Conservation (phyloP, 2,113 vertebrate species). For the Gopherus flavomarginatus region DNA sequence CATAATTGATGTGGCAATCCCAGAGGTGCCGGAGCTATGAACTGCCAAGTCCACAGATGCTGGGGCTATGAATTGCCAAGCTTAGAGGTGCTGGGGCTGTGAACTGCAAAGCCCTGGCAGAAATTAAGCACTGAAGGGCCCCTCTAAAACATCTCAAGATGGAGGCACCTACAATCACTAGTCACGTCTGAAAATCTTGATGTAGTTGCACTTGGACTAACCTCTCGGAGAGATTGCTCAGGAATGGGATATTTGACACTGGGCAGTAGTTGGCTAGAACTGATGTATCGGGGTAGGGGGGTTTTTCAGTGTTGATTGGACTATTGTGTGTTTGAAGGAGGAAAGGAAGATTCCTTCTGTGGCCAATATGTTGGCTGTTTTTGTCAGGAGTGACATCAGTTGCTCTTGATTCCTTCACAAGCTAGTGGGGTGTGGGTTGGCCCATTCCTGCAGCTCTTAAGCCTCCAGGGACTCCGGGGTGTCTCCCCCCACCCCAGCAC, state of each 20-base stretch:
- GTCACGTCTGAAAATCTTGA: background rate
- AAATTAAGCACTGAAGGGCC: background rate
- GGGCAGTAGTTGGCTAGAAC: background rate
- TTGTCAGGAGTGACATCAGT: background rate
- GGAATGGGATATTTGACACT: background rate
- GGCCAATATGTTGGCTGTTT: background rate
- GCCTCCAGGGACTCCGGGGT: background rate
- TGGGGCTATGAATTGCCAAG: too few relatives aligned
- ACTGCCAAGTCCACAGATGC: too few relatives aligned
- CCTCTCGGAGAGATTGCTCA: background rate
- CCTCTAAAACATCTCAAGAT: background rate
- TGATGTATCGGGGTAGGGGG: background rate
- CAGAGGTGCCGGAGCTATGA: too few relatives aligned
- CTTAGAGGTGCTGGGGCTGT: too few relatives aligned
- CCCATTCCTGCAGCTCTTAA: background rate
- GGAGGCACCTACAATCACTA: background rate
- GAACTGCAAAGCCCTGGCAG: too few relatives aligned
- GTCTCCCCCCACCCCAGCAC: too few relatives aligned
- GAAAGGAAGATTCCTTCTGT: background rate
- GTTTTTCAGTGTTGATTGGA: background rate
- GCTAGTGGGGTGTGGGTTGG: background rate
- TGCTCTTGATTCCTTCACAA: background rate
- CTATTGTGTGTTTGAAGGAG: background rate
- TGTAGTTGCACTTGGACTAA: background rate
- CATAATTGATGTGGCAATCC: too few relatives aligned